Evolutionary conservation across 1,140 invertebrate species (phyloP).

Genomic region (Aporrectodea caliginosa): DNA sequence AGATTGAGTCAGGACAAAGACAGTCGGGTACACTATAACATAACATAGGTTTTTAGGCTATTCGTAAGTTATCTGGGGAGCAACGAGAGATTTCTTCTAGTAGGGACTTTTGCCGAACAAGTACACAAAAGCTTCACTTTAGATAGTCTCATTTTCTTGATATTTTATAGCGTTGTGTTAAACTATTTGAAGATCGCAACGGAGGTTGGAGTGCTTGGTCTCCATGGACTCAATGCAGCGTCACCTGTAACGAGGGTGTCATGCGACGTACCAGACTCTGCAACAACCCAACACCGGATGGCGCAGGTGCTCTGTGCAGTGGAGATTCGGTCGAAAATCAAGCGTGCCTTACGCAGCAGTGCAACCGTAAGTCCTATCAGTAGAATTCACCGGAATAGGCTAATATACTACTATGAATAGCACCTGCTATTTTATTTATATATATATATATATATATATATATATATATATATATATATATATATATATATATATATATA

Average conservation of each 20-base stretch:
- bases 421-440: neutral
- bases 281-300: constrained; percentile 18
- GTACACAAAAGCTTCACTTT: neutral
- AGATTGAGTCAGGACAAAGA: too few species aligned
- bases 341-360: constrained; percentile 4
- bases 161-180: neutral
- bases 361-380: neutral
- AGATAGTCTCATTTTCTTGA: neutral
- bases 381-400: neutral
- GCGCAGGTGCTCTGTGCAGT: constrained; percentile 14
- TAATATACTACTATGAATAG: neutral
- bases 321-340: constrained; percentile 4
- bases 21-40: too few species aligned
- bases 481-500: constrained; percentile 5
- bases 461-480: constrained; percentile 8
- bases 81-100: neutral
- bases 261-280: constrained; percentile 11
- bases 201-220: constrained; percentile 21
- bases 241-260: constrained; percentile 14
- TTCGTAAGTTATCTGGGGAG: neutral
- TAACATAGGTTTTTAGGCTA: too few species aligned
- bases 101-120: neutral
- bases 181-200: constrained; percentile 12
- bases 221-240: constrained; percentile 14
- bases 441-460: constrained; percentile 6